Base-by-base conservation (phyloP, 2,113 vertebrate genomes). In the Colistium nudipinnis region DNA sequence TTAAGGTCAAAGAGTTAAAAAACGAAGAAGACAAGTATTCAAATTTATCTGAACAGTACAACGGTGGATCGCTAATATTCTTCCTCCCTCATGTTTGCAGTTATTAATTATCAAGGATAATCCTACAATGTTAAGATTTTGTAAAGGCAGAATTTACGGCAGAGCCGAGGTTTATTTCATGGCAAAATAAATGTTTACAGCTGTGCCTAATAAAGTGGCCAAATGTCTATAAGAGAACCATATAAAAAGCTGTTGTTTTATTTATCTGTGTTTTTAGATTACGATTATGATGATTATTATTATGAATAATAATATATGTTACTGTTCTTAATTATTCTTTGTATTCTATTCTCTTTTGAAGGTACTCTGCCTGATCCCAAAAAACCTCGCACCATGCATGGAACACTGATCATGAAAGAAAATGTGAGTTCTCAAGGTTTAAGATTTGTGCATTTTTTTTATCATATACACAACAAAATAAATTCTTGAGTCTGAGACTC, bases 401-500 rank as follows among this genome's bases (percentile, higher is more conserved):
- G 96, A 24, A 95, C 97, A 0, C 81, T 99, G 2, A 96, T 99
- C 67, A 98, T 99, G 95, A 99, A 99, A 83, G 97, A 99, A 48
- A 96, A 93, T 0, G 98, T 98, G 87, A 95, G 95, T 92, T 27
- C n/a, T n/a, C n/a, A n/a, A n/a, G n/a, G n/a, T n/a, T n/a, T n/a
- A n/a, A n/a, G n/a, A n/a, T n/a, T n/a, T n/a, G n/a, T n/a, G n/a
- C n/a, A n/a, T n/a, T n/a, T n/a, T n/a, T n/a, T n/a, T n/a, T n/a
- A n/a, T n/a, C n/a, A n/a, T n/a, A n/a, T n/a, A n/a, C n/a, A n/a
- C n/a, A n/a, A n/a, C n/a, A n/a, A n/a, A n/a, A n/a, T n/a, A n/a
- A n/a, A n/a, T n/a, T n/a, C n/a, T n/a, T n/a, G n/a, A n/a, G n/a
- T n/a, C n/a, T n/a, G n/a, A n/a, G n/a, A n/a, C n/a, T n/a, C n/a